These are phyloP conservation scores for Toxonevra muliebris DNA, from an alignment of 2,888 invertebrate species.

Conservation along the genomic window DNA sequence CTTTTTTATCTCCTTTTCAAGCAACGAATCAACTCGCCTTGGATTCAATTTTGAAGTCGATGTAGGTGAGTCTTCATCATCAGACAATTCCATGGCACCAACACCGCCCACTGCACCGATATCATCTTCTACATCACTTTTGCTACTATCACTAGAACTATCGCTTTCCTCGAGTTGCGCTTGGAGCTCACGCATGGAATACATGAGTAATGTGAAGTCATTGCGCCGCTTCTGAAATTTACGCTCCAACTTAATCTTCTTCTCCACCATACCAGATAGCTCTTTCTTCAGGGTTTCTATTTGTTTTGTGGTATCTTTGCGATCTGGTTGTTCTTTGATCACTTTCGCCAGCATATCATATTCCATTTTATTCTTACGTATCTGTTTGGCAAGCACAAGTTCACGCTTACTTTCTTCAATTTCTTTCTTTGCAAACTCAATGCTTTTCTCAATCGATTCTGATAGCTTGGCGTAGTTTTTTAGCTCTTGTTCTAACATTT, in stretches of 20 bases:
- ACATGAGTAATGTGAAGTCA: slow-evolving; percentile 88
- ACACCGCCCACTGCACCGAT: slow-evolving; percentile 31
- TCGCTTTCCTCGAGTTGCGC: slow-evolving; percentile 79
- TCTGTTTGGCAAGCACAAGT: slow-evolving; percentile 82
- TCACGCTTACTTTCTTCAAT: slow-evolving; percentile 85
- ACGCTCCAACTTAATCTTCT: slow-evolving; percentile 77
- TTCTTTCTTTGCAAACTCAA: slow-evolving; percentile 80
- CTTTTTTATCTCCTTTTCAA: background rate
- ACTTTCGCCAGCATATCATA: slow-evolving; percentile 93
- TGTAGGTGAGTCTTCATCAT: slow-evolving; percentile 50
- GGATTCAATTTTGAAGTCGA: slow-evolving; percentile 31
- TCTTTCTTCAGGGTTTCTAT: slow-evolving; percentile 78
- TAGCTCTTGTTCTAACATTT: slow-evolving; percentile 86
- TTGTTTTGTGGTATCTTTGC: slow-evolving; percentile 79
- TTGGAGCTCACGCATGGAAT: slow-evolving; percentile 86
- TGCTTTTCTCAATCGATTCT: slow-evolving; percentile 79
- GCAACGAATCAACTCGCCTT: background rate
- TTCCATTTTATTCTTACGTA: slow-evolving; percentile 89
- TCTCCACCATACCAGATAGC: slow-evolving; percentile 74
- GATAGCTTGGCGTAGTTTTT: slow-evolving; percentile 83
- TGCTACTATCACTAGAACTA: slow-evolving; percentile 67
- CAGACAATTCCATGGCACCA: slow-evolving; percentile 48
- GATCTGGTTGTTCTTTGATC: slow-evolving; percentile 89
- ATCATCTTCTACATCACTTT: slow-evolving; percentile 39
- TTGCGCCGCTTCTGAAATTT: slow-evolving; percentile 85